These are phyloP conservation scores for Acanthacorydalis orientalis DNA, from an alignment of 2,888 invertebrate species.

Conservation along the genomic window DNA sequence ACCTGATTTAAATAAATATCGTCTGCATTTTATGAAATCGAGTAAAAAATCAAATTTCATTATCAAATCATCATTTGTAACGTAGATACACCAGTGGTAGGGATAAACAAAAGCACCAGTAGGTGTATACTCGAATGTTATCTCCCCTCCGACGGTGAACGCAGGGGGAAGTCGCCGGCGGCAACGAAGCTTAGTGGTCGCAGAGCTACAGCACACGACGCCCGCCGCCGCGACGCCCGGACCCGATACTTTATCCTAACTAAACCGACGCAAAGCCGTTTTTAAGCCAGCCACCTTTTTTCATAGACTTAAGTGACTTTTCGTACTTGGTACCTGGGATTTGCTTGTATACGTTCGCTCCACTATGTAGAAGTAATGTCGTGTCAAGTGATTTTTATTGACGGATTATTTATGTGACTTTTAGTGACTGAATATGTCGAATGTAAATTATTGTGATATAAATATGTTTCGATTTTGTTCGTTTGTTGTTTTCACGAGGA, in stretches of 20 bases:
- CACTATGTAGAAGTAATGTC: background rate
- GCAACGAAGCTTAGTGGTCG: slow-evolving; percentile 22
- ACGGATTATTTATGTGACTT: background rate
- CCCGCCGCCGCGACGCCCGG: slow-evolving; percentile 31
- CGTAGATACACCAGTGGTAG: too few species aligned
- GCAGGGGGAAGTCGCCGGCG: slow-evolving; percentile 11
- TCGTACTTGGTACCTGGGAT: slow-evolving; percentile 24
- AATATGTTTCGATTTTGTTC: too few species aligned
- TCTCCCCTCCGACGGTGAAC: background rate
- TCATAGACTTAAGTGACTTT: slow-evolving; percentile 28
- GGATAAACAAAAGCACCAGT: too few species aligned
- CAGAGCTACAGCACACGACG: slow-evolving; percentile 10
- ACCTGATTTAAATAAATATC: too few species aligned
- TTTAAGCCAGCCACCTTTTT: slow-evolving; percentile 29
- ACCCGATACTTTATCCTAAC: slow-evolving; percentile 20
- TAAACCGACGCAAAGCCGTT: slow-evolving; percentile 29
- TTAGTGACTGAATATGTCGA: too few species aligned
- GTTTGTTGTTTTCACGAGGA: too few species aligned
- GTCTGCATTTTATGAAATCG: too few species aligned
- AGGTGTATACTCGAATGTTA: too few species aligned
- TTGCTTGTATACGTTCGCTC: background rate
- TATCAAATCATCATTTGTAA: too few species aligned
- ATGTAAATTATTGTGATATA: too few species aligned
- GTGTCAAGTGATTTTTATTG: slow-evolving; percentile 2
- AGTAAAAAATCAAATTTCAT: too few species aligned